phyloP scores from a whole-genome alignment of 92 coral and sea anemone species.

The Parazoanthus darwini region DNA sequence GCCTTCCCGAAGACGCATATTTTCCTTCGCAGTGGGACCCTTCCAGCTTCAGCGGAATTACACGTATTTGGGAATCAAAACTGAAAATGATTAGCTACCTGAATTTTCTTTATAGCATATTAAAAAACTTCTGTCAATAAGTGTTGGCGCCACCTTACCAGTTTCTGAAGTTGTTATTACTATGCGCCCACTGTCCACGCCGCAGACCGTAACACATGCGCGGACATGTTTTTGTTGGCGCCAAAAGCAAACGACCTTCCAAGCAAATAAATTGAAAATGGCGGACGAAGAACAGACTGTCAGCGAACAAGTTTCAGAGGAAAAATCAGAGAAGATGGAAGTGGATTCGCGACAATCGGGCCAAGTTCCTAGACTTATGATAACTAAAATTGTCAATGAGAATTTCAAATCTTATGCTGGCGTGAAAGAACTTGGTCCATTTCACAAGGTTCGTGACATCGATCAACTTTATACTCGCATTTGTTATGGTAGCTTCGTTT shows the following conservation, averaged over 20 bases:
- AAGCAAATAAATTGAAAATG: conserved; percentile 47
- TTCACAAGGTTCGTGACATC: conserved; percentile 79
- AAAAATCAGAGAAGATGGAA: conserved; percentile 47
- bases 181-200: conserved; percentile 22
- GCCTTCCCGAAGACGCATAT: too few relatives aligned
- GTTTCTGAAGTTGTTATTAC: too few relatives aligned
- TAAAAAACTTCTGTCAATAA: too few relatives aligned
- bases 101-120: too few relatives aligned
- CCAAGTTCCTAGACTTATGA: conserved; percentile 77
- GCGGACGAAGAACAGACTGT: conserved; percentile 58
- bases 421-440: conserved; percentile 92
- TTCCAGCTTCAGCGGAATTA: too few relatives aligned
- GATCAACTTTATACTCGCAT: background rate
- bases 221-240: conserved; percentile 59
- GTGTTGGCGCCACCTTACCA: too few relatives aligned
- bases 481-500: background rate
- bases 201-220: conserved; percentile 3
- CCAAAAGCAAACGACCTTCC: conserved; percentile 69
- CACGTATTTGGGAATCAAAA: too few relatives aligned
- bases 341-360: conserved; percentile 49
- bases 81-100: too few relatives aligned
- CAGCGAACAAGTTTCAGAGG: conserved; percentile 16
- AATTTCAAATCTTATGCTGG: conserved; percentile 98
- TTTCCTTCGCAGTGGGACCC: too few relatives aligned
- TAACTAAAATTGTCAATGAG: conserved; percentile 90